Base-by-base conservation (phyloP, 2,797 vertebrate genomes). In the Eulemur albifrons region DNA sequence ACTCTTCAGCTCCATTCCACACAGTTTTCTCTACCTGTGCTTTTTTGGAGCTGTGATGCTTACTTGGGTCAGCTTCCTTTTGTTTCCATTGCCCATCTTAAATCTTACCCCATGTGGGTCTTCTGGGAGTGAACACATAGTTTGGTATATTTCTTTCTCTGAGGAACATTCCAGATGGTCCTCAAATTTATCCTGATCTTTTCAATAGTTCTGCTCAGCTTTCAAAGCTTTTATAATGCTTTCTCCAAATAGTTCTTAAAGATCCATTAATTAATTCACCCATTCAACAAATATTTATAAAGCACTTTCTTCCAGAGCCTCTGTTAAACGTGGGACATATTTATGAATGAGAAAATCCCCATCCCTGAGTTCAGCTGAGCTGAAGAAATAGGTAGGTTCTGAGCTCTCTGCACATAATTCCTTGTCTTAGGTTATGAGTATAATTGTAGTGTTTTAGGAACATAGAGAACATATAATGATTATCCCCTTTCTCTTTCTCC, bases 241-340 rank as follows among this genome's bases (percentile, higher is more conserved):
- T 96, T 96, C 63, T 88, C 89, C 96, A 97, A 96, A 95, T 93
- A 94, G 73, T 96, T 96, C 94, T 88, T 96, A 96, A 96, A 97
- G 95, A 91, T 80, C 79, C 52, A 95, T 92, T 97, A 90, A 97
- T 96, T 97, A 97, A 95, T 85, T 96, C 83, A 89, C 75, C 95
- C 79, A 85, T 87, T 96, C 83, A 77, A 96, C 93, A 95, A 95
- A 97, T 96, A 92, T 95, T 96, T 97, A 94, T 92, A 95, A 96
- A 98, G 94, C 91, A 87, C 93, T 97, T 95, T 82, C 72, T 96
- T 94, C 80, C 63, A 94, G 90, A 81, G 79, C 63, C 54, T 95
- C 85, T 89, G 65, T 92, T 81, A 96, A 97, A 54, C 38, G 30
- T 0, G 6, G 59, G 83, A 52, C 23, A 14, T 75, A 93, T 82